Evolutionary conservation across 2,888 invertebrate species (phyloP), one percentile per base, ranked within the genome.

Genomic region (Xylota segnis): DNA sequence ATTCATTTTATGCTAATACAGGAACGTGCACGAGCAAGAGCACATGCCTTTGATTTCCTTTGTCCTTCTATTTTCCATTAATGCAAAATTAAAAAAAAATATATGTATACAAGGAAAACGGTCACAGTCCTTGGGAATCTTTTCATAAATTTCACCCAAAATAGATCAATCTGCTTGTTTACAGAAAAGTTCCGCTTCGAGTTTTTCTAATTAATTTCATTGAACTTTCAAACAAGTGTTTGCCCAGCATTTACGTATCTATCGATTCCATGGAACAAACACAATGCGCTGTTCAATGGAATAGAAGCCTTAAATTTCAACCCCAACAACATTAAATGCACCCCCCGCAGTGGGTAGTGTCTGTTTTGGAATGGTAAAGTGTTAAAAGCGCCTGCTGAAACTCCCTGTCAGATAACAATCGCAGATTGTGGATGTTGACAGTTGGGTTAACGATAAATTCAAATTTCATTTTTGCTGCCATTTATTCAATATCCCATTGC

Each of bases 1-100:
- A 72, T 61, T 61, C 29, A 61, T 61, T 16, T 72, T 72, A 72
- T 72, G 72, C 50, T 72, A 72, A 72, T 72, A 27, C 40, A 50
- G 50, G 50, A 61, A 72, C 50, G 72, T 61, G 72, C 59, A 61
- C 14, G 37, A 72, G 59, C 72, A 72, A 72, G 37, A 72, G 40
- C 61, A 72, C 50, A 72, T 72, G 59, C 61, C 29, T 61, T 59
- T 37, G 59, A 37, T 72, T 71, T 59, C 71, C 37, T 27, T 40
- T 45, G 72, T 72, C 27, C 37, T 72, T 27, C 16, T 40, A 37
- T 14, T 27, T 37, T 37, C 14, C 54, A 59, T 47, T 23, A 50
- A 18, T 34, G 5, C 23, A 34, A 34, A 65, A 47, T 16, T 43
- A 14, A 7, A 27, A 16, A 71, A 47, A 23, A 34, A 10, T 34